Conservation (phyloP, 2,113 vertebrate species). For the Ceuthmochares aereus region DNA sequence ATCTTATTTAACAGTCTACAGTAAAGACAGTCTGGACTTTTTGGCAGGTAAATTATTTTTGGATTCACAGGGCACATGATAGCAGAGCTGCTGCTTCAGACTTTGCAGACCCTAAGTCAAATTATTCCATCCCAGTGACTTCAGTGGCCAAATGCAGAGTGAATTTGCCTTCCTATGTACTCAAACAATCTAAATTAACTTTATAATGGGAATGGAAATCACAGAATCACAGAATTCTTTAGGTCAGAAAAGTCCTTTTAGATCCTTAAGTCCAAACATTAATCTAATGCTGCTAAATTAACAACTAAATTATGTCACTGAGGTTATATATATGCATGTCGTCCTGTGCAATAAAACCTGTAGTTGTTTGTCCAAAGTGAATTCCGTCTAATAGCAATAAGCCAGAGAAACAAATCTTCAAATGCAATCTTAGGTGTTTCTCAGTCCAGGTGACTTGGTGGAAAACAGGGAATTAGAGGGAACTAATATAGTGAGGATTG, state of each 20-base stretch:
- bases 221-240: too few species aligned
- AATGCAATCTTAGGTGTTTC: neutral
- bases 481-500: accelerated
- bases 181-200: neutral
- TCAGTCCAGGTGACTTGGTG: neutral
- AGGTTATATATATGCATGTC: neutral
- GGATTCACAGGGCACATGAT: neutral
- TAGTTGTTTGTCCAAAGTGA: neutral
- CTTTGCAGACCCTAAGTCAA: neutral
- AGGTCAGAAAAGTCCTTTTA: too few species aligned
- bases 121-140: neutral
- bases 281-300: too few species aligned
- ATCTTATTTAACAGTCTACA: neutral
- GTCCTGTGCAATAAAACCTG: neutral
- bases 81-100: neutral
- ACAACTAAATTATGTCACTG: too few species aligned
- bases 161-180: neutral
- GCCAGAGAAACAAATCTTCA: neutral
- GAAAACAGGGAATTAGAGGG: neutral
- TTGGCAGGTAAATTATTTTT: neutral
- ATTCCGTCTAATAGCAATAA: neutral
- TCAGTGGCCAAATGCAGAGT: neutral
- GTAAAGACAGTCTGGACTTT: neutral
- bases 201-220: neutral
- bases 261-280: too few species aligned